Evolutionary conservation across 2,797 vertebrate species (phyloP).

Genomic region (Pogonophryne albipinna): DNA sequence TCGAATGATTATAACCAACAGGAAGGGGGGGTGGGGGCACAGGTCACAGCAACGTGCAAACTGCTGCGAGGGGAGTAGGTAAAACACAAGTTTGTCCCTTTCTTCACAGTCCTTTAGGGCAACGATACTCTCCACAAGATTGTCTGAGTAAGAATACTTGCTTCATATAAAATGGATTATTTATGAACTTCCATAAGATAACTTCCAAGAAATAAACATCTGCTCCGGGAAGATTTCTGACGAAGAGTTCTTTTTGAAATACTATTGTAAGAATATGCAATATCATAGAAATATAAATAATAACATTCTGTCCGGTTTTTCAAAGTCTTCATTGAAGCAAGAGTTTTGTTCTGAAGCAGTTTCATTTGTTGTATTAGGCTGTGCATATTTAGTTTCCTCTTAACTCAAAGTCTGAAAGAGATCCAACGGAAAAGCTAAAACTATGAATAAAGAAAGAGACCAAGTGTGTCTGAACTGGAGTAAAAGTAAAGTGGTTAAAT

Average conservation of each 20-base stretch:
- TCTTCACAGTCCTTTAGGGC: slow-evolving; percentile 67
- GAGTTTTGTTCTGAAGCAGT: slow-evolving; percentile 72
- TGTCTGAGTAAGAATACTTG: slow-evolving; percentile 81
- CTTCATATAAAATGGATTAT: slow-evolving; percentile 79
- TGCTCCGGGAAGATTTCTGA: slow-evolving; percentile 80
- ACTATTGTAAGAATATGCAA: slow-evolving; percentile 78
- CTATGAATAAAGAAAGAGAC: slow-evolving; percentile 56
- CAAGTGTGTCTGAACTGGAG: slow-evolving; percentile 39
- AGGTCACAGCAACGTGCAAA: slow-evolving; percentile 79
- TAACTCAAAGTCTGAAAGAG: slow-evolving; percentile 75
- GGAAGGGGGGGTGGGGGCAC: slow-evolving; percentile 38
- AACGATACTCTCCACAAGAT: slow-evolving; percentile 72
- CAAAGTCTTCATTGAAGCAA: slow-evolving; percentile 71
- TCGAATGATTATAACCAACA: slow-evolving; percentile 57
- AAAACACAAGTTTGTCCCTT: slow-evolving; percentile 76
- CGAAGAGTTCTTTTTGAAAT: slow-evolving; percentile 68
- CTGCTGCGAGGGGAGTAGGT: slow-evolving; percentile 79
- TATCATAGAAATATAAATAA: slow-evolving; percentile 84
- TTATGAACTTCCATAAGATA: slow-evolving; percentile 75
- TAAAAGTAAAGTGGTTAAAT: slow-evolving; percentile 62
- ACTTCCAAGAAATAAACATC: slow-evolving; percentile 81
- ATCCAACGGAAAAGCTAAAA: slow-evolving; percentile 73
- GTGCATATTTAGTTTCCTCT: slow-evolving; percentile 86
- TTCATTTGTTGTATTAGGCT: slow-evolving; percentile 78
- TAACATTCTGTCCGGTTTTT: slow-evolving; percentile 77